A percentile compares a stretch with the other conserved stretches of the same genome.
Evolutionary conservation across 2,888 invertebrate species (phyloP).

Genomic region (Chalcis sispes): DNA sequence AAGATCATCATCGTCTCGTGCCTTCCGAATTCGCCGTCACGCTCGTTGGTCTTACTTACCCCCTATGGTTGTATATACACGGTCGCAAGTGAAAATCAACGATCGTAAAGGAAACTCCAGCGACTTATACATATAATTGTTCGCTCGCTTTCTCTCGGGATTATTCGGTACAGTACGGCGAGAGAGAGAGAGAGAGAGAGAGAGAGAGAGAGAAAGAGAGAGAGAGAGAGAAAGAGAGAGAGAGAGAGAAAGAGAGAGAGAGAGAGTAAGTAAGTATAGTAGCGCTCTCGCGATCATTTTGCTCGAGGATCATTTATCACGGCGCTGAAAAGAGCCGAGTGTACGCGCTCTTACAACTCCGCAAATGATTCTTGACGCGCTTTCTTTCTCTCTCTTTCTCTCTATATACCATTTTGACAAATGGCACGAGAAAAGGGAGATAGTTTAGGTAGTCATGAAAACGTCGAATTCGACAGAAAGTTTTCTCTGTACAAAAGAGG

Average conservation of each 20-base stretch:
- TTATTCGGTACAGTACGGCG: too few relatives aligned
- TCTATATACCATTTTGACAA: too few relatives aligned
- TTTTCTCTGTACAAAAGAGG: too few relatives aligned
- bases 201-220: too few relatives aligned
- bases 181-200: too few relatives aligned
- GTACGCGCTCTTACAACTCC: slow-evolving; percentile 38
- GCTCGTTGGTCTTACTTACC: slow-evolving; percentile 44
- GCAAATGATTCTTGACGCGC: slow-evolving; percentile 51
- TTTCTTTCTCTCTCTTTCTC: slow-evolving; percentile 30
- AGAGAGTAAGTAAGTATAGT: too few relatives aligned
- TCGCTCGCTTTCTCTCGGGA: too few relatives aligned
- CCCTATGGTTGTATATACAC: not conserved
- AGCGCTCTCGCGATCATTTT: not conserved
- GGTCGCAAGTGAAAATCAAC: slow-evolving; percentile 32
- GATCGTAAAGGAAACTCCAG: slow-evolving; percentile 31
- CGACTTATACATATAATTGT: slow-evolving; percentile 43
- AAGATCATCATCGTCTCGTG: slow-evolving; percentile 40
- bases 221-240: too few relatives aligned
- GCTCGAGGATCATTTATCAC: slow-evolving; percentile 54
- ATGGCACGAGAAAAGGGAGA: slow-evolving; percentile 34
- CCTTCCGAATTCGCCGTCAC: slow-evolving; percentile 37
- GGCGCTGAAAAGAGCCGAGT: slow-evolving; percentile 45
- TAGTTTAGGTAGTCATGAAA: slow-evolving; percentile 1
- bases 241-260: too few relatives aligned
- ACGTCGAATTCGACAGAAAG: slow-evolving; percentile 42